Percentiles rank a stretch among this genome's conserved stretches.
Evolutionary conservation across 1,140 invertebrate species (phyloP).

Genomic region (Drosophila gunungcola): DNA sequence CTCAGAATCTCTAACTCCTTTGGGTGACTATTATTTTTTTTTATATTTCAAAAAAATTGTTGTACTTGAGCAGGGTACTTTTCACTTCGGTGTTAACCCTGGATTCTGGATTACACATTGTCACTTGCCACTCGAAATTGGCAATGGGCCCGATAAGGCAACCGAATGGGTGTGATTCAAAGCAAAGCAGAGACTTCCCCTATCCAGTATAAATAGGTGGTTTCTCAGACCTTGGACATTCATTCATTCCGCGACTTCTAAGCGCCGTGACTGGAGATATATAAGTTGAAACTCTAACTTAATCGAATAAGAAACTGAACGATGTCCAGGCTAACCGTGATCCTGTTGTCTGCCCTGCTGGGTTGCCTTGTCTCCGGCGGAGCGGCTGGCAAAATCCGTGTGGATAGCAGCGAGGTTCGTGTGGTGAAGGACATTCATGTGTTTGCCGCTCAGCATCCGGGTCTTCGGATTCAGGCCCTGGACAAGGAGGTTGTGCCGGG

Average conservation of each 20-base stretch:
- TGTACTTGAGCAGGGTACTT: background rate
- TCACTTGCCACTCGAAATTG: constrained; percentile 67
- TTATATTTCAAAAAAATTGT: background rate
- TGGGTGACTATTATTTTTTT: too few relatives aligned
- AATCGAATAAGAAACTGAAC: background rate
- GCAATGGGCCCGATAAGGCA: constrained; percentile 62
- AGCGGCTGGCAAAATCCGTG: constrained; percentile 25
- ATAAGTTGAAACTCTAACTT: background rate
- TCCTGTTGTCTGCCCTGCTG: constrained; percentile 53
- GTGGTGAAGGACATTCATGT: constrained; percentile 65
- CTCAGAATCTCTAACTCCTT: too few relatives aligned
- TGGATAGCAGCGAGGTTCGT: constrained; percentile 35
- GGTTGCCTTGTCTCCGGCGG: constrained; percentile 48
- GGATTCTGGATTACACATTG: constrained; percentile 62
- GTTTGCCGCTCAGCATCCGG: constrained; percentile 65
- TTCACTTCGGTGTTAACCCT: background rate
- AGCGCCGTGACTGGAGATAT: constrained; percentile 39
- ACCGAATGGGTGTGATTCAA: constrained; percentile 25
- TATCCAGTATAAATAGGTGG: constrained; percentile 61
- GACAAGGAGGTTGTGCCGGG: constrained; percentile 25
- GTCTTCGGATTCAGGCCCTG: constrained; percentile 46
- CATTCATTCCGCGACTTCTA: constrained; percentile 48
- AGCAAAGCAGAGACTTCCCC: constrained; percentile 37
- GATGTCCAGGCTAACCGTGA: constrained; percentile 66
- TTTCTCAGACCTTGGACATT: constrained; percentile 23